Percentiles rank a stretch among this genome's conserved stretches.
These are phyloP conservation scores for Hydrozoanthus tunicans DNA, from an alignment of 64 coral and sea anemone genomes.

Conservation along the genomic window DNA sequence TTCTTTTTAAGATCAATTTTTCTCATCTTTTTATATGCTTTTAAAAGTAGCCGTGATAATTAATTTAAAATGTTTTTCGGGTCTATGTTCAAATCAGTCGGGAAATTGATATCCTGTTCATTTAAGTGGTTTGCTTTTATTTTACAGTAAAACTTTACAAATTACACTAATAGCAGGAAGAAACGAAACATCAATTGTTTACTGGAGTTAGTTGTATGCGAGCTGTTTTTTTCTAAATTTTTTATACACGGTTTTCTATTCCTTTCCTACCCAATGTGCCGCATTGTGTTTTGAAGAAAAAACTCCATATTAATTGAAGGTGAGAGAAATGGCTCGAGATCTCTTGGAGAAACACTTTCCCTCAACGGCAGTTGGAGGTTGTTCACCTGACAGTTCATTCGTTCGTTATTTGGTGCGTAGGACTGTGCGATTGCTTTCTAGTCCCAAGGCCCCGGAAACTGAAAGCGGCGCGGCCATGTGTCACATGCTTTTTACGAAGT, in stretches of 20 bases:
- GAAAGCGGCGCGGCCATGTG: conserved; percentile 61
- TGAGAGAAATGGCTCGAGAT: conserved; percentile 54
- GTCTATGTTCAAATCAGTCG: too few relatives aligned
- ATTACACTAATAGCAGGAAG: too few relatives aligned
- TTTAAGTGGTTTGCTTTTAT: too few relatives aligned
- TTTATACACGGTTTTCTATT: neutral
- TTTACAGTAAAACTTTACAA: too few relatives aligned
- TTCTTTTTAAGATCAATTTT: too few relatives aligned
- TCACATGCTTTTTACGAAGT: conserved; percentile 55
- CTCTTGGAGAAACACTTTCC: conserved; percentile 64
- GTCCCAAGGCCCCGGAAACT: conserved; percentile 60
- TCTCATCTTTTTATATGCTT: too few relatives aligned
- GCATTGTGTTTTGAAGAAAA: neutral
- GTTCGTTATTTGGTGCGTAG: conserved; percentile 12
- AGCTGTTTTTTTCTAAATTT: too few relatives aligned
- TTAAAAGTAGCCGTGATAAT: too few relatives aligned
- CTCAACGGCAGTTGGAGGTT: neutral
- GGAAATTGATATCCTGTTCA: too few relatives aligned
- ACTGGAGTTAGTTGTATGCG: too few relatives aligned
- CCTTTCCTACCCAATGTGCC: neutral
- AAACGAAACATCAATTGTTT: too few relatives aligned
- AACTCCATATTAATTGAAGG: neutral
- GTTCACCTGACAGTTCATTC: conserved; percentile 14
- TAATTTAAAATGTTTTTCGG: too few relatives aligned
- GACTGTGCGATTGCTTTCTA: conserved; percentile 15